Evolutionary conservation across 2,888 invertebrate species (phyloP).

Genomic region (Bellardia pandia): DNA sequence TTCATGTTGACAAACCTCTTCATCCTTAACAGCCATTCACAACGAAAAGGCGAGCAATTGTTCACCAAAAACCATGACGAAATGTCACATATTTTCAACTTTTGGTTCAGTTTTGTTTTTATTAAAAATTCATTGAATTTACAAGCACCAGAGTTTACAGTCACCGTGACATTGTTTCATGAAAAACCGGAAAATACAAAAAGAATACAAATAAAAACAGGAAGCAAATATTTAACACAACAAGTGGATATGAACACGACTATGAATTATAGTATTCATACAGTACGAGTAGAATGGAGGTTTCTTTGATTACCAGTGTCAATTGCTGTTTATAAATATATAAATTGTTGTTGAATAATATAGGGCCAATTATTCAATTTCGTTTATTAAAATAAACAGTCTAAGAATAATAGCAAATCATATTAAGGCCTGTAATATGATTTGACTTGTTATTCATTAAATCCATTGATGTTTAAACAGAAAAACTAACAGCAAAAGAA

Average conservation of each 20-base stretch:
- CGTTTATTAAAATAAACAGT: background rate
- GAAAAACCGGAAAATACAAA: background rate
- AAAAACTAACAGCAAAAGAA: no score
- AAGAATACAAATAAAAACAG: background rate
- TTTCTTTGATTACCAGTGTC: background rate
- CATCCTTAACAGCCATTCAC: background rate
- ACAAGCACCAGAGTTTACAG: background rate
- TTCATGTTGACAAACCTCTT: background rate
- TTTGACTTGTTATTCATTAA: no score
- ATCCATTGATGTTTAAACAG: no score
- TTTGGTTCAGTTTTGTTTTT: background rate
- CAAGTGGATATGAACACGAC: slow-evolving; percentile 6
- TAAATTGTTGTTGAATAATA: background rate
- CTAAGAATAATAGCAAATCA: background rate
- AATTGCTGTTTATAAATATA: slow-evolving; percentile 17
- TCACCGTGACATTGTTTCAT: background rate
- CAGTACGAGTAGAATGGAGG: no score
- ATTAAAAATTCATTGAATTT: slow-evolving; percentile 40
- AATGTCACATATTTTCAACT: slow-evolving; percentile 16
- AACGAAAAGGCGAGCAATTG: background rate
- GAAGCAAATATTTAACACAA: background rate
- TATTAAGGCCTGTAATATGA: no score
- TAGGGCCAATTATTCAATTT: slow-evolving; percentile 28
- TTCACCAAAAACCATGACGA: background rate
- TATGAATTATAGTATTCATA: no score